Evolutionary conservation across 2,888 invertebrate genomes (phyloP), one percentile per base, ranked within the genome.

Genomic region (Poecilus cupreus): DNA sequence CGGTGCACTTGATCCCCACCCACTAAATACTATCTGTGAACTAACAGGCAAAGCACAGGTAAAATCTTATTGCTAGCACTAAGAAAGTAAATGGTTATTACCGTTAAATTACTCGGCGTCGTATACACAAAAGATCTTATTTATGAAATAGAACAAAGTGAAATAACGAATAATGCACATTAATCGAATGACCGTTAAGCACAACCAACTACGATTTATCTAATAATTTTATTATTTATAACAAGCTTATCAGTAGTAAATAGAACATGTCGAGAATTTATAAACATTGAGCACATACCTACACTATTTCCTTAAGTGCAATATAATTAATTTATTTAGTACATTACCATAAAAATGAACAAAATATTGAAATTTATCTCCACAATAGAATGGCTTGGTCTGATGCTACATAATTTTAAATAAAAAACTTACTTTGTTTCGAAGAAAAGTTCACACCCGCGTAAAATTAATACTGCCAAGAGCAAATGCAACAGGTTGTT

Each of bases 1-100:
- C 92, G 93, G 93, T 90, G 91, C 89, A 92, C 93, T 91, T 94
- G 93, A 94, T 91, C 92, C 92, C 92, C 92, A 94, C 93, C 92
- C 96, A 94, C 91, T 92, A 85, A 90, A 88, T 90, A 91, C 87
- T 88, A 84, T 86, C 83, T 85, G 75, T 74, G 32, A 68, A 16
- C 22, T 68, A 18, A 43, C 68, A 39, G 68, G 68, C 39, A 68
- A 60, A 22, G 3, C 13, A 37, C 68, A 16, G 68, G 68, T 68
- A 39, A 37, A 18, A 68, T 16, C 68, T 39, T 39, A 16, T 18
- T n/a, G 11, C 4, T 24, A 22, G 20, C 10, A 64, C 64, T 16
- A 32, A 6, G 26, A 16, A 49, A 24, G 37, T 64, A 13, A 85
- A 85, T 83, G 85, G 76, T 43, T 84, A 83, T 24, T 49, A 82